Evolutionary conservation across 2,888 invertebrate species (phyloP).

Genomic region (Cephus rjabovi): DNA sequence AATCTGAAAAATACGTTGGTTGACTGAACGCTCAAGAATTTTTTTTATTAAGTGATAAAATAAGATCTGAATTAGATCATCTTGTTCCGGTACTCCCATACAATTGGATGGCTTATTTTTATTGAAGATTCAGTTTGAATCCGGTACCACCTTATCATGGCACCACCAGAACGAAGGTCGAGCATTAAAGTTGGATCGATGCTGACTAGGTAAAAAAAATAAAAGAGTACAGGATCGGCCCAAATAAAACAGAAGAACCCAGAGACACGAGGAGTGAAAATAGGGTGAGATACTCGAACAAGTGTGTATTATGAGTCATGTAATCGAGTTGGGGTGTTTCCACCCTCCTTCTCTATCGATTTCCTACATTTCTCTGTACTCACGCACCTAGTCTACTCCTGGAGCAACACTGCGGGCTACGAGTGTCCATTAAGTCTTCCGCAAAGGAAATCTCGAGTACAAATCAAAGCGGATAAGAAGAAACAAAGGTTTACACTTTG

Average conservation of each 20-base stretch:
- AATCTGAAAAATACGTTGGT: background rate
- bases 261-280: background rate
- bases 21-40: background rate
- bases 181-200: background rate
- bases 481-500: background rate
- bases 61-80: background rate
- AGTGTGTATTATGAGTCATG: slow-evolving; percentile 59
- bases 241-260: slow-evolving; percentile 22
- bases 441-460: background rate
- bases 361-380: slow-evolving; percentile 11
- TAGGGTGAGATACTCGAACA: slow-evolving; percentile 32
- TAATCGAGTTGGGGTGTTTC: slow-evolving; percentile 45
- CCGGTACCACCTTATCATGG: background rate
- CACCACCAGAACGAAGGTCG: background rate
- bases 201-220: background rate
- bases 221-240: slow-evolving; percentile 17
- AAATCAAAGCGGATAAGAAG: background rate
- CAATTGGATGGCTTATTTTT: background rate
- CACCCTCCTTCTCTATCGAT: slow-evolving; percentile 8
- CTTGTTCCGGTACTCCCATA: background rate
- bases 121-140: background rate
- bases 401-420: background rate
- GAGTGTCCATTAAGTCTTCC: background rate
- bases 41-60: background rate
- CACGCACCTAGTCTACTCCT: background rate